phyloP scores from a whole-genome alignment of 2,113 vertebrate species.

The Lagopus muta region DNA sequence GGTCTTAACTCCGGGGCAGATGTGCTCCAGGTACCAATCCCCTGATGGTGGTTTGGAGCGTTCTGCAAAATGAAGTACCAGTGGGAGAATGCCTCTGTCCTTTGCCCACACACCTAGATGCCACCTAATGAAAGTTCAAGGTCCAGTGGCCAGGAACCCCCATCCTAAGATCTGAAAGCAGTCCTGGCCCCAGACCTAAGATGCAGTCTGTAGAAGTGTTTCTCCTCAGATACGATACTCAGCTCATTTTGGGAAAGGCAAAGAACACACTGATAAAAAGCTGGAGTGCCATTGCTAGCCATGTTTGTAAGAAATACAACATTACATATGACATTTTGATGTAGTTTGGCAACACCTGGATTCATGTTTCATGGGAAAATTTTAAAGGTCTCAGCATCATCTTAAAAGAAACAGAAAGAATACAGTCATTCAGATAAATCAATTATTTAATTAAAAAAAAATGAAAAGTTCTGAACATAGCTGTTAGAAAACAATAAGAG shows the following conservation, averaged over 20 bases:
- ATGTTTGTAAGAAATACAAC: not conserved
- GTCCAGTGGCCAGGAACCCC: not conserved
- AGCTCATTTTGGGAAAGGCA: not conserved
- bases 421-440: not conserved
- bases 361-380: not conserved
- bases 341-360: not conserved
- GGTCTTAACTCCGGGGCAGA: not conserved
- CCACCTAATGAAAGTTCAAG: not conserved
- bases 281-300: not conserved
- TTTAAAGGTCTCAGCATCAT: not conserved
- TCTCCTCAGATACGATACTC: not conserved
- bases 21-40: fast-evolving
- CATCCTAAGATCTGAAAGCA: not conserved
- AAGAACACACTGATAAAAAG: not conserved
- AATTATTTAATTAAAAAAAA: not conserved
- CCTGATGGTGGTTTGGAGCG: not conserved
- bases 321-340: not conserved
- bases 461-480: not conserved
- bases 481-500: not conserved
- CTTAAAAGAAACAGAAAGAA: not conserved
- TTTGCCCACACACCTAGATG: not conserved
- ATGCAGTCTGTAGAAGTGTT: not conserved
- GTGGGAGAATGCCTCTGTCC: not conserved
- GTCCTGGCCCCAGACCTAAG: not conserved
- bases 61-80: not conserved